Conservation (phyloP, 2,888 invertebrate species). For the Epinotia ramella region DNA sequence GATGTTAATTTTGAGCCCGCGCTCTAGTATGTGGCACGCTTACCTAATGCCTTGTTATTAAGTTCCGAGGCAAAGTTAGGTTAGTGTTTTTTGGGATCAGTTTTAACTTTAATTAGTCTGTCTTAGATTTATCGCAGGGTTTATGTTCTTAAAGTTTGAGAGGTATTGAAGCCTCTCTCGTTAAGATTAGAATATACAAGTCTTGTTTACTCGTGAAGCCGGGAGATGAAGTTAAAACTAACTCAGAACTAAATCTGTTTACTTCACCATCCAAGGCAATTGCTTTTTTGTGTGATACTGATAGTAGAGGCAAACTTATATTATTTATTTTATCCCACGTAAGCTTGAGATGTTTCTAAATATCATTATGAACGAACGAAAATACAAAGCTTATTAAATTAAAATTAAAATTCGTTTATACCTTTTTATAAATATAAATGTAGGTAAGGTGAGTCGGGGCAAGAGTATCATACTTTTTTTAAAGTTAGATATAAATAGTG, state of each 20-base stretch:
- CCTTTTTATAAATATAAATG: too few relatives aligned
- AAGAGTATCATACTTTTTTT: too few relatives aligned
- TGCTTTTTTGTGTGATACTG: background rate
- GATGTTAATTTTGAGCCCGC: slow-evolving; percentile 50
- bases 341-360: background rate
- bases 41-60: slow-evolving; percentile 20
- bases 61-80: slow-evolving; percentile 4
- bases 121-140: slow-evolving; percentile 2
- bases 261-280: background rate
- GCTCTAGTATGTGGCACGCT: slow-evolving; percentile 50
- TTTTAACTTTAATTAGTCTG: slow-evolving; percentile 10
- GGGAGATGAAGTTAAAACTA: background rate
- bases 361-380: too few relatives aligned
- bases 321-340: background rate
- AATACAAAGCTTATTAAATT: too few relatives aligned
- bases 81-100: background rate
- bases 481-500: too few relatives aligned
- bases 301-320: background rate
- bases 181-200: slow-evolving; percentile 4
- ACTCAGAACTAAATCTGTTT: background rate
- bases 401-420: too few relatives aligned
- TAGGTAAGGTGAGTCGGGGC: too few relatives aligned
- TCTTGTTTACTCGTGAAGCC: background rate
- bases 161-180: background rate
- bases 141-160: background rate